Conservation (phyloP, 2,797 vertebrate species). For the Scleropages formosus region DNA sequence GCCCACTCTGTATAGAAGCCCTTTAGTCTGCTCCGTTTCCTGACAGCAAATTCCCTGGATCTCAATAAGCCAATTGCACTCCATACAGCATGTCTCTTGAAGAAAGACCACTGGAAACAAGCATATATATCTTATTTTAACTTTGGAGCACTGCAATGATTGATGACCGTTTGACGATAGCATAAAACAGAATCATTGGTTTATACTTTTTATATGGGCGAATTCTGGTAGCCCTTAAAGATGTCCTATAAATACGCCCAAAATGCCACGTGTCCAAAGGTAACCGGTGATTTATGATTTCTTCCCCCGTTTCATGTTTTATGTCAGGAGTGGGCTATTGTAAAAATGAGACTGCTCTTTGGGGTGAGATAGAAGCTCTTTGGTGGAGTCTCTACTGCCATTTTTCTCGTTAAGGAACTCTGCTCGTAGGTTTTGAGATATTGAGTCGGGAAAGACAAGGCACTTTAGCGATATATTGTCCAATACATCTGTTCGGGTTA, state of each 20-base stretch:
- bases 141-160: no score
- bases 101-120: no score
- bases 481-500: constrained; percentile 3
- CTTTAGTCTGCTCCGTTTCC: background rate
- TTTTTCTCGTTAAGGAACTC: constrained; percentile 24
- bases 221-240: background rate
- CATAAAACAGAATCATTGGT: no score
- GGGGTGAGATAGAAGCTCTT: constrained; percentile 8
- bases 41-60: constrained; percentile 2
- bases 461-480: constrained; percentile 24
- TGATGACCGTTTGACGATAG: no score
- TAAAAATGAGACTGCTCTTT: constrained; percentile 20
- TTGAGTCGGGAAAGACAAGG: constrained; percentile 29
- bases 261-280: background rate
- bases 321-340: background rate
- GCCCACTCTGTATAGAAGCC: no score
- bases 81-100: no score
- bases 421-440: constrained; percentile 13
- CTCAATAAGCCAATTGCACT: background rate
- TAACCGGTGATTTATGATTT: background rate
- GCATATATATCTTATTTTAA: no score
- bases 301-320: background rate
- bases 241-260: background rate
- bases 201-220: no score
- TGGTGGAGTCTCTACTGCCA: background rate